Conservation (phyloP, 2,888 invertebrate genomes). For the Rhagonycha fulva region DNA sequence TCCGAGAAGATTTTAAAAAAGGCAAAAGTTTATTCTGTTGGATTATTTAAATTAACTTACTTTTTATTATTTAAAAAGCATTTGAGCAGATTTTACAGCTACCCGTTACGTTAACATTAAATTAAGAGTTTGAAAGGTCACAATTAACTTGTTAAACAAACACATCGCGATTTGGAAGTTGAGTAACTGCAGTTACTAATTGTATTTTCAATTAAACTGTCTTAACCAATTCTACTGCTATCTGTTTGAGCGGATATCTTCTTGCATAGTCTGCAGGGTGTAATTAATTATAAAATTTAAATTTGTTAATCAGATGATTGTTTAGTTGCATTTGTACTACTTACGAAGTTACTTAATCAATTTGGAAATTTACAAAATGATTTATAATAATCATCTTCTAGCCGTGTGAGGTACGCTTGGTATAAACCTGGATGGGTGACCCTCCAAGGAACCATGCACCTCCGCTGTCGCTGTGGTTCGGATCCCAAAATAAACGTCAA, state of each 20-base stretch:
- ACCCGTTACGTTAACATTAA: neutral
- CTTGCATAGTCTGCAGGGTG: neutral
- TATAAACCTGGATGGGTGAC: too few species aligned
- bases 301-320: neutral
- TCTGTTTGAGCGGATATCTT: neutral
- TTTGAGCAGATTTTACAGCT: neutral
- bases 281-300: neutral
- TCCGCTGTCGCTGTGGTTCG: too few species aligned
- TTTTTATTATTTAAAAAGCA: too few species aligned
- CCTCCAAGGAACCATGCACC: too few species aligned
- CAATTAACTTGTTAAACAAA: neutral
- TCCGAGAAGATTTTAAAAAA: too few species aligned
- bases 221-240: neutral
- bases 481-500: too few species aligned
- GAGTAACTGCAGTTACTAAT: neutral
- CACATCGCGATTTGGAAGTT: neutral
- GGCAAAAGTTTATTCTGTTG: too few species aligned
- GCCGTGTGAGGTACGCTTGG: too few species aligned
- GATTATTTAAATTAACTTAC: too few species aligned
- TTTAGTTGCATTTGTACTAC: neutral
- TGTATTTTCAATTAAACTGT: constrained; percentile 2
- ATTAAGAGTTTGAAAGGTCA: neutral
- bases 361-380: neutral
- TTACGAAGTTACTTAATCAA: neutral
- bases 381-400: neutral